Base-by-base conservation (phyloP, 2,888 invertebrate species). In the Ashinkailepas kermadecensis region DNA sequence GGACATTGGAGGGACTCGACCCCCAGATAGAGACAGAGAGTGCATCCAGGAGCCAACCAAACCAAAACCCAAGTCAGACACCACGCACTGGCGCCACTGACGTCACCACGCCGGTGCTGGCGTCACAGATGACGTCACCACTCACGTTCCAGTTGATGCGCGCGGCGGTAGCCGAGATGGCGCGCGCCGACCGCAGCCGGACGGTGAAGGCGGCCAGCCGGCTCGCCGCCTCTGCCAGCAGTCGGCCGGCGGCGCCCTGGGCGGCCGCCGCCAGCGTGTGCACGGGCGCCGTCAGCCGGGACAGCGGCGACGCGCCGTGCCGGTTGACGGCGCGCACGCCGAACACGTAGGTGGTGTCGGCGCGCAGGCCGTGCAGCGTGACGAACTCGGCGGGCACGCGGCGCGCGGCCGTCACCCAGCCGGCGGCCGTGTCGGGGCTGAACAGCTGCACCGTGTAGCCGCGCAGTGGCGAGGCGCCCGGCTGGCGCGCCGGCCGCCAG, bases 401-500 rank as follows among this genome's bases (percentile, higher is more conserved):
- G 80, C 86, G 86, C n/a, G 87, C 86, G 0, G 87, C 87, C 7
- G 86, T 86, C 56, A 87, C 85, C 89, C 89, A 89, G 39, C 87
- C 87, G 86, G 23, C n/a, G 6, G 13, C 23, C 15, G 57, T 59
- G 23, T 59, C 67, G 54, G 81, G 82, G 79, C 80, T 65, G 87
- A 92, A 93, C 86, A 93, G 92, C 87, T 93, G 93, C 80, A 93
- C 91, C 15, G 92, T 92, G 86, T 94, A 95, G 70, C 94, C 94
- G 85, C 90, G 90, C 82, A 96, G 89, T 80, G 93, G 93, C 0
- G 95, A 95, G 7, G 94, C 94, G 56, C 95, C 95, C 85, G 94
- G 92, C 88, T 94, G 94, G 86, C 93, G 92, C 87, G 93, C 94
- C 85, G 93, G 92, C 82, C 92, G 92, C 96, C 96, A 96, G 4